Percentiles rank a stretch among this genome's conserved stretches.
Evolutionary conservation across 2,888 invertebrate genomes (phyloP).

Genomic region (Amiota mariae): DNA sequence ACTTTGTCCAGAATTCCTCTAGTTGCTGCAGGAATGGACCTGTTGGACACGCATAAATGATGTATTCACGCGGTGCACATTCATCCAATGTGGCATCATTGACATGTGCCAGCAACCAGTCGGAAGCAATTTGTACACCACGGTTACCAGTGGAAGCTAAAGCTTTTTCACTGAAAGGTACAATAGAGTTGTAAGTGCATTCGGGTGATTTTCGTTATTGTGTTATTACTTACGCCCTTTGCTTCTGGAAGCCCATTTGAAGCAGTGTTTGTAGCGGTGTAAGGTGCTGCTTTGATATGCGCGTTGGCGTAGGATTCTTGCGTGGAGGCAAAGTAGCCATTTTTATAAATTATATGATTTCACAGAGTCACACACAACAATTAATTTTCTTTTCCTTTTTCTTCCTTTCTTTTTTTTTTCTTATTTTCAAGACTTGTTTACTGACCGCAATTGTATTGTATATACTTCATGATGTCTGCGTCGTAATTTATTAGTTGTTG

Average conservation of each 20-base stretch:
- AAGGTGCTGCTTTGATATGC: slow-evolving; percentile 82
- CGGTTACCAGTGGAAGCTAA: slow-evolving; percentile 91
- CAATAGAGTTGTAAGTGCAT: background rate
- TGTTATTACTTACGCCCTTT: slow-evolving; percentile 86
- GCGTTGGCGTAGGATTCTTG: slow-evolving; percentile 82
- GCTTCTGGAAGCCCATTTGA: slow-evolving; percentile 91
- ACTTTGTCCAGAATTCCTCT: slow-evolving; percentile 85
- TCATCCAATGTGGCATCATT: slow-evolving; percentile 87
- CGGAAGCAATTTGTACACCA: slow-evolving; percentile 90
- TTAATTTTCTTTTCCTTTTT: no score
- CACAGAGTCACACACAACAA: no score
- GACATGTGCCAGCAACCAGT: slow-evolving; percentile 92
- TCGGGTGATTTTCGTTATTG: background rate
- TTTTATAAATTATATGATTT: slow-evolving; percentile 44
- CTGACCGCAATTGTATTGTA: no score
- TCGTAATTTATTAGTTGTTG: no score
- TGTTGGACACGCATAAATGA: slow-evolving; percentile 89
- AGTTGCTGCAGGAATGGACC: slow-evolving; percentile 78
- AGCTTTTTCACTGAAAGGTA: slow-evolving; percentile 84
- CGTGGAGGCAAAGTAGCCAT: slow-evolving; percentile 87
- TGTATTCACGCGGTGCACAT: slow-evolving; percentile 86
- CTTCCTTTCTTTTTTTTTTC: no score
- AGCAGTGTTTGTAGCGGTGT: slow-evolving; percentile 87
- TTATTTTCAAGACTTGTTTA: no score
- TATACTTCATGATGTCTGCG: no score